Evolutionary conservation across 1,140 invertebrate genomes (phyloP), one percentile per base, ranked within the genome.

Genomic region (Scaptomyza hsui): DNA sequence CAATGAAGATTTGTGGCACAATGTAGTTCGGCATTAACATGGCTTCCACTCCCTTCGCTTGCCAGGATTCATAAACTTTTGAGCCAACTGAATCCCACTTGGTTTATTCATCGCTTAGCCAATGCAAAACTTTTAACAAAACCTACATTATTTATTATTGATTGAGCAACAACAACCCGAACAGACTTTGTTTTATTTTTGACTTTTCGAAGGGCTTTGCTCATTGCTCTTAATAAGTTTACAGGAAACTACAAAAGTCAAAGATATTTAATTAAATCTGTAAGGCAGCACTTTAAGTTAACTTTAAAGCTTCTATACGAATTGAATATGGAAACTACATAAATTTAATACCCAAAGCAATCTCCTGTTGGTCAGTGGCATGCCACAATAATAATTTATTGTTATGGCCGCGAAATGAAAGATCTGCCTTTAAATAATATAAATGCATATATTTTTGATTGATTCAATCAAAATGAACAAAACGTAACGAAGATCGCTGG

Each of bases 401-500:
- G 83, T 72, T 74, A 63, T 79, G 80, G 59, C 59, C 61, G 26
- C 26, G 26, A 53, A 61, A 56, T 62, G 71, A 47, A 13, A 83
- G 85, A 89, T 89, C 77, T 85, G 45, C 29, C 32, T 69, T 61
- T 24, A 24, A 24, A 61, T 63, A 52, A 82, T 82, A 78, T 78
- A 78, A 78, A 82, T 78, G 75, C 61, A 71, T 75, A 69, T 75
- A 65, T 68, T 88, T 88, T 90, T 90, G 88, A 90, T 90, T 90
- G 88, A 90, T 89, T 90, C 88, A 90, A 90, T 90, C 88, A 90
- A 83, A 90, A 70, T 63, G 79, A 69, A 65, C 45, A 60, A 76
- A 81, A 89, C 61, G 53, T 4, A 73, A 68, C 63, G 64, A 64
- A 67, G 74, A 74, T 77, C 75, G 55, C 3, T 24, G 21, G 9